A percentile compares a stretch with the other conserved stretches of the same genome.
phyloP scores from a whole-genome alignment of 2,113 vertebrate species.

The Istiophorus platypterus region DNA sequence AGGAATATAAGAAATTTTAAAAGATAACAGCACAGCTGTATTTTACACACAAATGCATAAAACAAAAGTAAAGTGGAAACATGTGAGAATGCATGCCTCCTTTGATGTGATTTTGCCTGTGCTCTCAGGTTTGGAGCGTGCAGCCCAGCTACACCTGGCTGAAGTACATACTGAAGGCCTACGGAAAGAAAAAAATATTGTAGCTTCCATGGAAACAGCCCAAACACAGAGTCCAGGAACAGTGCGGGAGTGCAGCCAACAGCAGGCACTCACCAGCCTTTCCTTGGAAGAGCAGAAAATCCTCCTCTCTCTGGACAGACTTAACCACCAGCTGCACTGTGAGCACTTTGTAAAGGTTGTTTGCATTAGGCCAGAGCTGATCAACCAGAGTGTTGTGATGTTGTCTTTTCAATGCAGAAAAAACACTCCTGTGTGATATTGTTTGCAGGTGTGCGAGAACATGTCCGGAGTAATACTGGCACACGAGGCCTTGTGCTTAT shows the following conservation, averaged over 20 bases:
- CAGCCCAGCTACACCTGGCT: conserved; percentile 80
- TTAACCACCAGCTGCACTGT: conserved; percentile 89
- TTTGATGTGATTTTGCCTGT: conserved; percentile 16
- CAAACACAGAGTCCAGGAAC: conserved; percentile 64
- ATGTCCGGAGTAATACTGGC: conserved; percentile 53
- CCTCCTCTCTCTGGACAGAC: conserved; percentile 87
- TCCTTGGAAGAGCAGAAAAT: conserved; percentile 91
- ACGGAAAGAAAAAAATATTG: conserved; percentile 75
- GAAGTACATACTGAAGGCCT: conserved; percentile 75
- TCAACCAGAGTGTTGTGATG: not conserved
- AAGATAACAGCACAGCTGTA: not conserved
- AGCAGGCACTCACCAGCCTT: conserved; percentile 70
- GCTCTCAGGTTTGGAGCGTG: conserved; percentile 85
- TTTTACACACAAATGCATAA: not conserved
- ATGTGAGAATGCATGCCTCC: not conserved
- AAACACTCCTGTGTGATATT: not conserved
- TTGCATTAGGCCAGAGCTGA: not conserved
- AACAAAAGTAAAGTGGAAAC: not conserved
- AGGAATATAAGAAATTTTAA: not conserved
- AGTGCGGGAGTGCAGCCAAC: conserved; percentile 38
- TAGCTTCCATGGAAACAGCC: conserved; percentile 75
- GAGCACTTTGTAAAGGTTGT: conserved; percentile 63
- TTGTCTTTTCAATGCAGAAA: not conserved
- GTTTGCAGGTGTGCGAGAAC: conserved; percentile 87
- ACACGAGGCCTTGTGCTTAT: conserved; percentile 76